Evolutionary conservation across 2,113 vertebrate species (phyloP).

Genomic region (Myanophis thanlyinensis): DNA sequence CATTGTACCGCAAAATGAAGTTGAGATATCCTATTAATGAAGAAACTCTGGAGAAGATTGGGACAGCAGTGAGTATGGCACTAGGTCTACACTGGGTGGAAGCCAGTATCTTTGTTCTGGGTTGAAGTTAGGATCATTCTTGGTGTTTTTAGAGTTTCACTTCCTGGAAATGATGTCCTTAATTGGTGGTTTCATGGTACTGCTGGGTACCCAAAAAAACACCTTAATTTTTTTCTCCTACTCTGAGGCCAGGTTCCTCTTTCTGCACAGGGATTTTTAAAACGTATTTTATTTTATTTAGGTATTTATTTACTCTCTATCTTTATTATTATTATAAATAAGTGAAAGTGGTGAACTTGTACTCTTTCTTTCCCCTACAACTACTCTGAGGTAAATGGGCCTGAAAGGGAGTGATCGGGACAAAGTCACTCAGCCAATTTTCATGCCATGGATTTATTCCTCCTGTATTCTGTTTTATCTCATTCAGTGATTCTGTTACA

Average conservation of each 20-base stretch:
- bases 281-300: neutral
- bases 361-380: neutral
- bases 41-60: constrained; percentile 98
- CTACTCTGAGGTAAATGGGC: neutral
- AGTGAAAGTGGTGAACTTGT: neutral
- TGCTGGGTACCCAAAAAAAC: neutral
- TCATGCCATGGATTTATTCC: neutral
- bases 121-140: neutral
- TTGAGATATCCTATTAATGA: constrained; percentile 97
- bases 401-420: neutral
- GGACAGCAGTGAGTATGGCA: constrained; percentile 85
- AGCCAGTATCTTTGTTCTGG: neutral
- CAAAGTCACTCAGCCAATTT: neutral
- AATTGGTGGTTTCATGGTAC: neutral
- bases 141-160: neutral
- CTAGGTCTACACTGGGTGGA: accelerated
- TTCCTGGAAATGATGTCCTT: neutral
- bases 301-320: neutral
- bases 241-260: neutral
- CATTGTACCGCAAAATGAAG: constrained; percentile 98
- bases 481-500: neutral
- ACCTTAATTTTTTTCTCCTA: neutral
- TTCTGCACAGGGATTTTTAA: neutral
- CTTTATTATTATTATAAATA: neutral
- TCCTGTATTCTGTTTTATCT: neutral